Evolutionary conservation across 2,797 vertebrate genomes (phyloP).

Genomic region (Mallotus villosus): DNA sequence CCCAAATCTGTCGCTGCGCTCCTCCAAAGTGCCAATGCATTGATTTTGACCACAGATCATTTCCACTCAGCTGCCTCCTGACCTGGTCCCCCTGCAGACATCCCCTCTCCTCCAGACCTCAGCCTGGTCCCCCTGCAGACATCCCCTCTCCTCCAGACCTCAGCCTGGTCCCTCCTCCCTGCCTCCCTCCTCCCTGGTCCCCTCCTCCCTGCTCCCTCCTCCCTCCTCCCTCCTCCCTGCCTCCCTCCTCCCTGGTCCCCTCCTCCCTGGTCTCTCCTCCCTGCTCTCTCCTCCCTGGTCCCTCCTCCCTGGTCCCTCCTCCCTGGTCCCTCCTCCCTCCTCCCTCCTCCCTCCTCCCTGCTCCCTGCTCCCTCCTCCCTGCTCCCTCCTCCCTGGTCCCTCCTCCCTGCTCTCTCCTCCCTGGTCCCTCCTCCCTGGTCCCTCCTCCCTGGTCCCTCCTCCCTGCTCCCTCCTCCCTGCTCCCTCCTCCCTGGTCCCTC

Average conservation of each 20-base stretch:
- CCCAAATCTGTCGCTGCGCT: slow-evolving; percentile 70
- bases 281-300: slow-evolving; percentile 20
- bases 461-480: slow-evolving; percentile 34
- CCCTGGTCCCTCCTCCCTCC: slow-evolving; percentile 21
- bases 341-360: slow-evolving; percentile 31
- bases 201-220: slow-evolving; percentile 34
- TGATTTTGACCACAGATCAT: slow-evolving; percentile 76
- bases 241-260: slow-evolving; percentile 34
- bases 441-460: slow-evolving; percentile 44
- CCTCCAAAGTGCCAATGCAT: slow-evolving; percentile 80
- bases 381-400: slow-evolving; percentile 38
- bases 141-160: too few species aligned
- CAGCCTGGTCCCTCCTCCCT: slow-evolving; percentile 7
- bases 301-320: slow-evolving; percentile 7
- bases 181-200: slow-evolving; percentile 33
- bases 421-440: slow-evolving; percentile 42
- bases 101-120: slow-evolving; percentile 20
- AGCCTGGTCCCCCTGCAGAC: slow-evolving; percentile 35
- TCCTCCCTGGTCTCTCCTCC: slow-evolving; percentile 49
- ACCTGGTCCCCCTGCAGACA: background rate
- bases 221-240: slow-evolving; percentile 41
- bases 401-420: slow-evolving; percentile 34
- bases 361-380: slow-evolving; percentile 55
- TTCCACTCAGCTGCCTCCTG: slow-evolving; percentile 64
- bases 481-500: slow-evolving; percentile 35